Evolutionary conservation across 2,888 invertebrate species (phyloP).

Genomic region (Nemoura dubitans): DNA sequence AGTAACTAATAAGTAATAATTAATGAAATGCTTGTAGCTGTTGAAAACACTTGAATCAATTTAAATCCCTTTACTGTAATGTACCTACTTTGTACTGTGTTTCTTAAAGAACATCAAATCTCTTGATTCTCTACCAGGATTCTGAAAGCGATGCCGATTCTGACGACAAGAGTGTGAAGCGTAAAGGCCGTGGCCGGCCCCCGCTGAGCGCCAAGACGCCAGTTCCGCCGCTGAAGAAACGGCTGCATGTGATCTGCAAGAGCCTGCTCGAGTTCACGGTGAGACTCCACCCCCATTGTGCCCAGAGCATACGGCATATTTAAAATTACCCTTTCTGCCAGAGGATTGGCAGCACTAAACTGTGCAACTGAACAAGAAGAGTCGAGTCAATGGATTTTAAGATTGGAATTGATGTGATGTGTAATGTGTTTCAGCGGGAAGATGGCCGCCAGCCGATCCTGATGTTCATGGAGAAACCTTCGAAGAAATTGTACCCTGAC

Average conservation of each 20-base stretch:
- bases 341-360: too few species aligned
- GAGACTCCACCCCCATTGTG: too few species aligned
- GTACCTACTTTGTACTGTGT: too few species aligned
- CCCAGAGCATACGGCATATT: too few species aligned
- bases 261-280: slow-evolving; percentile 74
- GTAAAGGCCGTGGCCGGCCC: slow-evolving; percentile 56
- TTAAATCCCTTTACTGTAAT: too few species aligned
- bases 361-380: too few species aligned
- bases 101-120: background rate
- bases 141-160: slow-evolving; percentile 64
- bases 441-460: slow-evolving; percentile 88
- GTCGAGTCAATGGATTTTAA: too few species aligned
- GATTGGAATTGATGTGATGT: too few species aligned
- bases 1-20: too few species aligned
- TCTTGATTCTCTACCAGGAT: slow-evolving; percentile 56
- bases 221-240: slow-evolving; percentile 73
- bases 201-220: slow-evolving; percentile 57
- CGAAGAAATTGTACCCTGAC: slow-evolving; percentile 92
- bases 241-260: slow-evolving; percentile 83
- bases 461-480: slow-evolving; percentile 96
- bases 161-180: slow-evolving; percentile 54
- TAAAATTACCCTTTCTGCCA: too few species aligned
- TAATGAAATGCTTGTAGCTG: too few species aligned
- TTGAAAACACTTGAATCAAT: too few species aligned
- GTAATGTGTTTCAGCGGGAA: slow-evolving; percentile 63